Percentiles rank a stretch among this genome's conserved stretches.
phyloP scores from a whole-genome alignment of 2,888 invertebrate species.

The Caenorhabditis afra region DNA sequence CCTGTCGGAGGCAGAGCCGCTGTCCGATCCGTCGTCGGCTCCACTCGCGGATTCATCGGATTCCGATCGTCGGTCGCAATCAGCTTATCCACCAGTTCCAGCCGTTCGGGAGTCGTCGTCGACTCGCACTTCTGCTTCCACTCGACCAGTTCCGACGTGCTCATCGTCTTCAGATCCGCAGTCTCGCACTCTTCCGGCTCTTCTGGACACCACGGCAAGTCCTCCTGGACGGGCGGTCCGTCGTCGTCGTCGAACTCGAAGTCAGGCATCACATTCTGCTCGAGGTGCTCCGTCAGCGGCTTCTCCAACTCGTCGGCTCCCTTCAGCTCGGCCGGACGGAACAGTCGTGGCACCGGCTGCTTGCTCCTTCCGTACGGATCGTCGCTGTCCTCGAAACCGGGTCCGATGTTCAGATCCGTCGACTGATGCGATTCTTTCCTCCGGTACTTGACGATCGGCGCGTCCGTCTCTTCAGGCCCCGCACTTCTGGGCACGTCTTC shows the following conservation, averaged over 20 bases:
- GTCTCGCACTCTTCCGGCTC: slow-evolving; percentile 38
- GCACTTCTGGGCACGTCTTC: slow-evolving; percentile 9
- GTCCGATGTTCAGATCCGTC: slow-evolving; percentile 46
- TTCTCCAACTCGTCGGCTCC: slow-evolving; percentile 44
- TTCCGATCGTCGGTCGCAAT: slow-evolving; percentile 11
- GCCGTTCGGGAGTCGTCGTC: slow-evolving; percentile 9
- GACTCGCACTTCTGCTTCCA: slow-evolving; percentile 28
- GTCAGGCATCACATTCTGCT: slow-evolving; percentile 41
- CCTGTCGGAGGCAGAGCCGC: slow-evolving; percentile 20
- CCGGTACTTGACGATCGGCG: slow-evolving; percentile 22
- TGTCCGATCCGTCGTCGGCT: slow-evolving; percentile 11
- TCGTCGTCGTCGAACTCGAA: slow-evolving; percentile 46
- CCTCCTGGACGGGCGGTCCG: slow-evolving; percentile 15
- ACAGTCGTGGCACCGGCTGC: slow-evolving; percentile 29
- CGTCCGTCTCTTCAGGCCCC: slow-evolving; percentile 8
- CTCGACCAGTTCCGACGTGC: slow-evolving; percentile 14
- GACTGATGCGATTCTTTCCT: slow-evolving; percentile 25
- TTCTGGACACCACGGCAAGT: slow-evolving; percentile 52
- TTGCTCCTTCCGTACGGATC: slow-evolving; percentile 46
- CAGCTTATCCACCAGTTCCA: slow-evolving; percentile 23
- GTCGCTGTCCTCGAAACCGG: slow-evolving; percentile 48
- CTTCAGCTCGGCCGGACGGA: slow-evolving; percentile 38
- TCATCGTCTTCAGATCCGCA: slow-evolving; percentile 16
- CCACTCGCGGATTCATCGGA: not conserved
- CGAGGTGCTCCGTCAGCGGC: slow-evolving; percentile 23